Conservation (phyloP, 1,140 invertebrate species). For the Mylabris phalerata region DNA sequence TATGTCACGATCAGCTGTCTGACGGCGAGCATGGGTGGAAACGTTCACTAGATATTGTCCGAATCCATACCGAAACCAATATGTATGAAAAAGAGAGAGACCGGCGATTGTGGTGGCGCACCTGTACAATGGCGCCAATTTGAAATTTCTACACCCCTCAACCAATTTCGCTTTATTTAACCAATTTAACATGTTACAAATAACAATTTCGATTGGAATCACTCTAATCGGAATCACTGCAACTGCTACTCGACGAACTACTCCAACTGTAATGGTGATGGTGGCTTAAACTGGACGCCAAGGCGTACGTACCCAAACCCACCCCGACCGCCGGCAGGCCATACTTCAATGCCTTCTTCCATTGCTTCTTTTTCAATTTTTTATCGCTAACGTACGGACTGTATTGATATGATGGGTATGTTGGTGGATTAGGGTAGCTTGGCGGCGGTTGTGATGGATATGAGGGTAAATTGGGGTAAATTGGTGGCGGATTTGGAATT, state of each 20-base stretch:
- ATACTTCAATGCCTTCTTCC: conserved; percentile 24
- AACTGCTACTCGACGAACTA: conserved; percentile 11
- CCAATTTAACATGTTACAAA: too few species aligned
- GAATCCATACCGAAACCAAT: too few species aligned
- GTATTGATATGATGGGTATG: background rate
- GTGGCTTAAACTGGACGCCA: conserved; percentile 1
- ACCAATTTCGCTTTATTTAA: too few species aligned
- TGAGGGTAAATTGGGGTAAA: background rate
- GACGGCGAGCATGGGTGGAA: conserved; percentile 10
- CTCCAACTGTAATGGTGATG: background rate
- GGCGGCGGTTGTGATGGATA: background rate
- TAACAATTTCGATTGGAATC: background rate
- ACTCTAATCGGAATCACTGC: conserved; percentile 9
- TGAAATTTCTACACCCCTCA: too few species aligned
- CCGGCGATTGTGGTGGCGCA: too few species aligned
- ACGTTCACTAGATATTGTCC: conserved; percentile 11
- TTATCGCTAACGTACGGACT: background rate
- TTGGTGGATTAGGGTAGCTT: background rate
- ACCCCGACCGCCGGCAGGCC: conserved; percentile 17
- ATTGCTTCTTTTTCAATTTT: conserved; percentile 16
- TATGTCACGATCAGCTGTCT: conserved; percentile 22
- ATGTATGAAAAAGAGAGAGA: too few species aligned
- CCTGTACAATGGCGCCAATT: too few species aligned
- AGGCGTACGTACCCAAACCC: conserved; percentile 19
- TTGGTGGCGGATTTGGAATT: too few species aligned